A percentile compares a stretch with the other conserved stretches of the same genome.
Evolutionary conservation across 2,888 invertebrate genomes (phyloP).

Genomic region (Amphipyra berbera): DNA sequence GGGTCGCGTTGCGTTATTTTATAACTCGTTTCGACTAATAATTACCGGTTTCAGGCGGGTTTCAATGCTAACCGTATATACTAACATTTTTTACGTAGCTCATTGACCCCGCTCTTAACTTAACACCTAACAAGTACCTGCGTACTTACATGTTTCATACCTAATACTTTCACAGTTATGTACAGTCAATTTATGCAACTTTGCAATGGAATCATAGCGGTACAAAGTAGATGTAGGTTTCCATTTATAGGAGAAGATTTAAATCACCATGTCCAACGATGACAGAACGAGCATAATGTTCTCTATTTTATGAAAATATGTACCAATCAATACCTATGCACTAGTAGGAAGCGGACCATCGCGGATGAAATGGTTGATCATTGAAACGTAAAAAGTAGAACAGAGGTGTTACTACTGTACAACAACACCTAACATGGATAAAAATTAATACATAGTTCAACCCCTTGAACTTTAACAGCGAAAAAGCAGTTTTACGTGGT

Average conservation of each 20-base stretch:
- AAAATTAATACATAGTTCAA: slow-evolving; percentile 41
- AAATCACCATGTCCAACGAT: slow-evolving; percentile 6
- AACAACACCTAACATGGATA: slow-evolving; percentile 22
- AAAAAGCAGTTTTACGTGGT: slow-evolving; percentile 1
- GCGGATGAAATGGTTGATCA: slow-evolving; percentile 45
- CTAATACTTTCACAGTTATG: too few species aligned
- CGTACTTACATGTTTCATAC: neutral
- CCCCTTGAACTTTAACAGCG: slow-evolving; percentile 36
- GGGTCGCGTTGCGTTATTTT: too few species aligned
- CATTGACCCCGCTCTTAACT: slow-evolving; percentile 23
- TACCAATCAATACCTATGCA: slow-evolving; percentile 21
- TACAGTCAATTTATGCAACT: too few species aligned
- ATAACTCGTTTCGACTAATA: slow-evolving; percentile 4
- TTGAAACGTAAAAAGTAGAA: slow-evolving; percentile 53
- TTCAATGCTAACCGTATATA: slow-evolving; percentile 8
- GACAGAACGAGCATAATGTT: slow-evolving; percentile 33
- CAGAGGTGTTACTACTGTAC: slow-evolving; percentile 23
- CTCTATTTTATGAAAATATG: slow-evolving; percentile 27
- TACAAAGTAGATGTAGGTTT: neutral
- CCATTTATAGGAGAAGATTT: slow-evolving; percentile 2
- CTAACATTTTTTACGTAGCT: slow-evolving; percentile 11
- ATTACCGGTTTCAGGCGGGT: slow-evolving; percentile 32
- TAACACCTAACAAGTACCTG: slow-evolving; percentile 13
- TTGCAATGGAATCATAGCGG: too few species aligned
- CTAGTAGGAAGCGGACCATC: slow-evolving; percentile 38